phyloP scores from a whole-genome alignment of 1,140 invertebrate species.

The Gonioctena quinquepunctata region DNA sequence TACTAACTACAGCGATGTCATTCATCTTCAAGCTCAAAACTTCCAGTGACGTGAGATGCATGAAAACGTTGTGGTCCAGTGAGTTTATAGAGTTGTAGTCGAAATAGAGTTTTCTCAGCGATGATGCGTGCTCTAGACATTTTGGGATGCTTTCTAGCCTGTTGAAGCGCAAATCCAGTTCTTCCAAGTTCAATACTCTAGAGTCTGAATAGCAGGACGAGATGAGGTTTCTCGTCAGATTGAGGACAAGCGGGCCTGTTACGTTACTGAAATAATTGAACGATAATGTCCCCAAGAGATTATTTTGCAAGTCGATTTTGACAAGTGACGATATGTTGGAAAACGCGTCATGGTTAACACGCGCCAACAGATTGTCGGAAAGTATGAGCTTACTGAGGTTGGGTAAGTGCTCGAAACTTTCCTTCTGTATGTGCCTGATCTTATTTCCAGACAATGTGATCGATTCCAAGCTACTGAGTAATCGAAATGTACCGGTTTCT shows the following conservation, averaged over 20 bases:
- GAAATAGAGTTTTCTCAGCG: slow-evolving; percentile 68
- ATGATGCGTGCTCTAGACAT: slow-evolving; percentile 65
- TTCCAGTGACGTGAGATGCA: slow-evolving; percentile 70
- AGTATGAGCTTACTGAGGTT: slow-evolving; percentile 72
- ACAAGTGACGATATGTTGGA: slow-evolving; percentile 69
- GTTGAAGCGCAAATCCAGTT: slow-evolving; percentile 74
- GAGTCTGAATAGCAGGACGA: slow-evolving; percentile 62
- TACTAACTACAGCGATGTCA: slow-evolving; percentile 70
- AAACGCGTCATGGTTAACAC: slow-evolving; percentile 67
- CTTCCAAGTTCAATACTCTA: slow-evolving; percentile 64
- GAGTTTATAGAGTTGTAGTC: slow-evolving; percentile 74
- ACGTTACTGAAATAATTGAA: slow-evolving; percentile 70
- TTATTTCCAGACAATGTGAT: slow-evolving; percentile 74
- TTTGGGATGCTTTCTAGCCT: slow-evolving; percentile 67
- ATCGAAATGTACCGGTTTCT: slow-evolving; percentile 66
- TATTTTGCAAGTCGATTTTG: slow-evolving; percentile 73
- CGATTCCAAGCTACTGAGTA: slow-evolving; percentile 68
- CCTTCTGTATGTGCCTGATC: slow-evolving; percentile 62
- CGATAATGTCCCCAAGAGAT: slow-evolving; percentile 69
- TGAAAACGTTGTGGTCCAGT: slow-evolving; percentile 73
- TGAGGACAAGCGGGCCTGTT: slow-evolving; percentile 67
- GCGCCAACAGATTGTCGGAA: slow-evolving; percentile 67
- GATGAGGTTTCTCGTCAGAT: slow-evolving; percentile 73
- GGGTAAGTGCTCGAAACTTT: slow-evolving; percentile 69
- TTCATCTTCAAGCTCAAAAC: slow-evolving; percentile 77